Conservation (phyloP, 64 coral and sea anemone genomes). For the Pocillopora damicornis region DNA sequence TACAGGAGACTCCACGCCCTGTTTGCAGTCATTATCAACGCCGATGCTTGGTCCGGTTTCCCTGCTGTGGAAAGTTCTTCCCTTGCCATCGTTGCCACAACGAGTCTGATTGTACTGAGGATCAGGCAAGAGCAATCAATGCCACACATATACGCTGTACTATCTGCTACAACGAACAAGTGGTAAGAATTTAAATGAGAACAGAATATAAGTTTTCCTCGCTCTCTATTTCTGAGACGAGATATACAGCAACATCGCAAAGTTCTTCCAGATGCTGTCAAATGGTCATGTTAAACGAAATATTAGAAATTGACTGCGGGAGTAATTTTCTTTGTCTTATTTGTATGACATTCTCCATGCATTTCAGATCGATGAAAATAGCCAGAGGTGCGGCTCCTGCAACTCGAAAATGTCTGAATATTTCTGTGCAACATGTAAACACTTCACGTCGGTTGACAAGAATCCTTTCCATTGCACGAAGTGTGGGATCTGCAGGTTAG, state of each 20-base stretch:
- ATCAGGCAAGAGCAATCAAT: constrained; percentile 21
- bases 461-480: constrained; percentile 62
- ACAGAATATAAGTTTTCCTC: too few species aligned
- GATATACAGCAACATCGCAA: too few species aligned
- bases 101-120: constrained; percentile 8
- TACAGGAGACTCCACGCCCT: not conserved
- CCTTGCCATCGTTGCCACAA: constrained; percentile 81
- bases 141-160: constrained; percentile 35
- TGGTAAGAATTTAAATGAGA: not conserved
- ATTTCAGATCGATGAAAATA: constrained; percentile 24
- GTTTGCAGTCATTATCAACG: constrained; percentile 53
- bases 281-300: too few species aligned
- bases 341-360: not conserved
- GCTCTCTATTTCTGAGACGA: too few species aligned
- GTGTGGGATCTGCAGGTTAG: constrained; percentile 63
- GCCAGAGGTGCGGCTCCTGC: constrained; percentile 39
- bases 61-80: constrained; percentile 55
- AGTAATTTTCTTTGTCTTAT: too few species aligned
- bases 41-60: constrained; percentile 48
- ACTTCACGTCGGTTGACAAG: constrained; percentile 57
- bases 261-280: too few species aligned
- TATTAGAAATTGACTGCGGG: too few species aligned
- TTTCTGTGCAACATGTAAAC: constrained; percentile 67
- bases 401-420: constrained; percentile 52
- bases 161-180: constrained; percentile 39